Base-by-base conservation (phyloP, 2,113 vertebrate species). In the Mixornis gularis region DNA sequence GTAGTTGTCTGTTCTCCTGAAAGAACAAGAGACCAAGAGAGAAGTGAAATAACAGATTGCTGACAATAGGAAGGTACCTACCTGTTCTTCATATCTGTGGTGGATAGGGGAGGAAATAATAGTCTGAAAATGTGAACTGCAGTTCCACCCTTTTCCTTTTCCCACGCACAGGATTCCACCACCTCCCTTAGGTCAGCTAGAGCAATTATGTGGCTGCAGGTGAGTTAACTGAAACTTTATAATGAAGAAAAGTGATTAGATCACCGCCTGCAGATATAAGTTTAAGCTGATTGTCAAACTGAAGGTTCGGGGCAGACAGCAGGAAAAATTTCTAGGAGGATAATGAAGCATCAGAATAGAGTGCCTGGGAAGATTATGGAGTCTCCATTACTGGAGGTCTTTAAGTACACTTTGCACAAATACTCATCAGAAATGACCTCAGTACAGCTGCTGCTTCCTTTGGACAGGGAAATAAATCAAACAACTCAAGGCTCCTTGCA, bases 281-380 rank as follows among this genome's bases (percentile, higher is more conserved):
- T 87, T 94, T 79, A 81, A 95, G 87, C 62, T 79, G 73, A 87
- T 58, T 91, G 84, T 86, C 77, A 91, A 89, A 76, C 65, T 76
- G 91, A 87, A 93, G 40, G 73, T 72, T 68, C 4, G 1, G 65
- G 73, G 87, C 55, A 93, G 83, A 73, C 55, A 70, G 52, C 34
- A 90, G 79, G 34, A 90, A 78, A 88, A 92, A 80, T 40, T 92
- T 90, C 89, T 52, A 13, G 72, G 77, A 59, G 24, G 64, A 80
- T 86, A 92, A 95, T 84, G 80, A 93, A 94, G 69, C 43, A 92
- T 40, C 64, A 63, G 52, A 70, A 70, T n/a, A 25, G 76, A 88
- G 60, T 46, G 32, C 20, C 65, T 32, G 27, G 68, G 48, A 93
- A 95, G 68, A 88, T 70, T 59, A 90, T 1, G 1, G 72, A 62